Evolutionary conservation across 2,797 vertebrate species (phyloP).

Genomic region (Acipenser oxyrinchus): DNA sequence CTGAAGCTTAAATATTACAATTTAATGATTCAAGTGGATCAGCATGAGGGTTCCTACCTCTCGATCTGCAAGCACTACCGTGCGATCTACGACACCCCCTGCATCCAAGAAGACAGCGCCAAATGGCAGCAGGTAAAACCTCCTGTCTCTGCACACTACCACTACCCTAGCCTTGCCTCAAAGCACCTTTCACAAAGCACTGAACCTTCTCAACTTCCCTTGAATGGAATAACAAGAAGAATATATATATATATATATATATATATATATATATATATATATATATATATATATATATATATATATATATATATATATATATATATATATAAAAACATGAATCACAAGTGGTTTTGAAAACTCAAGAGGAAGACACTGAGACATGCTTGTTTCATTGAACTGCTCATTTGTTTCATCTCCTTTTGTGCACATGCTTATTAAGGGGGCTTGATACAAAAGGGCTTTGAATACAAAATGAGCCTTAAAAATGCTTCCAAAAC

Average conservation of each 20-base stretch:
- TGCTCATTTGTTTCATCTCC: neutral
- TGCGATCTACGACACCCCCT: slow-evolving; percentile 95
- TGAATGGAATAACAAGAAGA: no score
- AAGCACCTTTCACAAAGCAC: slow-evolving; percentile 47
- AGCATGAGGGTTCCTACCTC: slow-evolving; percentile 92
- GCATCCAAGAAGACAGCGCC: slow-evolving; percentile 86
- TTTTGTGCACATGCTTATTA: neutral
- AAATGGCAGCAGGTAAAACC: slow-evolving; percentile 92
- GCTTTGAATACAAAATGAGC: neutral
- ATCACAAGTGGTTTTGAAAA: neutral
- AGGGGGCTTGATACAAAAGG: neutral
- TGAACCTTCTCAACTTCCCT: neutral
- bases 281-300: slow-evolving; percentile 31
- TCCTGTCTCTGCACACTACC: neutral
- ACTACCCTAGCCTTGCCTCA: no score
- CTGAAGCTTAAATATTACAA: slow-evolving; percentile 95
- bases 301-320: no score
- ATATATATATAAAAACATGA: neutral
- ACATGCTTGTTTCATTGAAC: neutral
- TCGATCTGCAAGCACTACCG: slow-evolving; percentile 98
- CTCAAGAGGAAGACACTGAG: neutral
- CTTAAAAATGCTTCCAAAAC: neutral
- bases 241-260: no score
- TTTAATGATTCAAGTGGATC: slow-evolving; percentile 97
- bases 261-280: no score